Conservation (phyloP, 2,888 invertebrate species). For the Hetaerina titia region DNA sequence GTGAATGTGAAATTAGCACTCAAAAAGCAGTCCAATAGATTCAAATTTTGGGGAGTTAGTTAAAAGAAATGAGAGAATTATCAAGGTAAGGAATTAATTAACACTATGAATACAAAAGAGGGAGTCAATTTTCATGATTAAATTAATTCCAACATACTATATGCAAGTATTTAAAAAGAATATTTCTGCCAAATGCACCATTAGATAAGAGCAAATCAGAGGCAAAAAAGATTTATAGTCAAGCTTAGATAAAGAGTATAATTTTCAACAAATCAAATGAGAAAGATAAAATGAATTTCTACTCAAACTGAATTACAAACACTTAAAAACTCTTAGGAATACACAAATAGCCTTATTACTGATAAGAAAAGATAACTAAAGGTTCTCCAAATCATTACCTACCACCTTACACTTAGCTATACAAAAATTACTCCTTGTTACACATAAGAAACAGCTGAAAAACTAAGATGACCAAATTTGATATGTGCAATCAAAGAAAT, state of each 20-base stretch:
- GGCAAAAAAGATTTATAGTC: not conserved
- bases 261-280: not conserved
- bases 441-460: not conserved
- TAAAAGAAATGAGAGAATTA: not conserved
- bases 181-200: not conserved
- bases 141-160: not conserved
- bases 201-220: not conserved
- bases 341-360: not conserved
- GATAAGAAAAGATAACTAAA: not conserved
- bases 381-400: not conserved
- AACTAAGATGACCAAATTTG: not conserved
- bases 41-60: not conserved
- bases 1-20: not conserved
- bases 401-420: not conserved
- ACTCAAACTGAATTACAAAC: not conserved
- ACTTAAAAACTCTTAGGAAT: not conserved
- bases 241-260: not conserved
- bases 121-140: not conserved
- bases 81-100: not conserved
- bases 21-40: conserved; percentile 5
- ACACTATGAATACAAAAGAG: not conserved
- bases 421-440: not conserved
- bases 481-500: not conserved
- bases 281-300: not conserved
- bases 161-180: not conserved